Evolutionary conservation across 2,888 invertebrate genomes (phyloP).

Genomic region (Pomacea canaliculata): DNA sequence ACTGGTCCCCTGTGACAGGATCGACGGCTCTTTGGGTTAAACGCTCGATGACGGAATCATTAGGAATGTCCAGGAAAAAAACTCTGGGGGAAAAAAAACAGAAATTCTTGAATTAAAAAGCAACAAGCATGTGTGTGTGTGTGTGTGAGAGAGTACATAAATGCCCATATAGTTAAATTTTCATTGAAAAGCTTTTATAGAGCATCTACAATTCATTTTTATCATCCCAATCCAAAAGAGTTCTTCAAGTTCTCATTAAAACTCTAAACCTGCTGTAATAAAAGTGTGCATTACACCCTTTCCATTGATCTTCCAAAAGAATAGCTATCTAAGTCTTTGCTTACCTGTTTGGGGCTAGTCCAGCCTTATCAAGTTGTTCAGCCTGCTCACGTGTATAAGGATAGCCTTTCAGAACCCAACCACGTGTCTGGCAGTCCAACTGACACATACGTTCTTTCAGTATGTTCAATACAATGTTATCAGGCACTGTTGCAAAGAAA

Average conservation of each 20-base stretch:
- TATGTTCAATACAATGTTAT: slow-evolving; percentile 65
- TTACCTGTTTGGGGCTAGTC: slow-evolving; percentile 68
- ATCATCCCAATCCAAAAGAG: too few species aligned
- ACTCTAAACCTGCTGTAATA: too few species aligned
- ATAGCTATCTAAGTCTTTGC: background rate
- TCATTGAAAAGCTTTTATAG: too few species aligned
- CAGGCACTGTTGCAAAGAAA: slow-evolving; percentile 60
- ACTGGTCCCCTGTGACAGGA: slow-evolving; percentile 68
- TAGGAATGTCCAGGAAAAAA: slow-evolving; percentile 69
- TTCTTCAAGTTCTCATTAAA: too few species aligned
- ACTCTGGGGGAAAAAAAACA: slow-evolving; percentile 52
- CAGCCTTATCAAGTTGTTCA: slow-evolving; percentile 63
- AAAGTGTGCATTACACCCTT: too few species aligned
- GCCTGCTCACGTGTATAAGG: slow-evolving; percentile 68
- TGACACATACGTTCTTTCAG: slow-evolving; percentile 64
- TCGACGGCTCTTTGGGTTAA: slow-evolving; percentile 66
- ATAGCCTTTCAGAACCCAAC: slow-evolving; percentile 70
- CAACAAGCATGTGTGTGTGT: too few species aligned
- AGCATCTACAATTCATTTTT: too few species aligned
- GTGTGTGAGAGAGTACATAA: too few species aligned
- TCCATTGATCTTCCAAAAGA: too few species aligned
- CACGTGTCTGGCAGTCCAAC: slow-evolving; percentile 68
- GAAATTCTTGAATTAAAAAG: background rate
- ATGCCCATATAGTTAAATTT: too few species aligned
- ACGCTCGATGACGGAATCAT: slow-evolving; percentile 68